phyloP scores from a whole-genome alignment of 2,113 vertebrate species.

The Microcebus ravelobensis region DNA sequence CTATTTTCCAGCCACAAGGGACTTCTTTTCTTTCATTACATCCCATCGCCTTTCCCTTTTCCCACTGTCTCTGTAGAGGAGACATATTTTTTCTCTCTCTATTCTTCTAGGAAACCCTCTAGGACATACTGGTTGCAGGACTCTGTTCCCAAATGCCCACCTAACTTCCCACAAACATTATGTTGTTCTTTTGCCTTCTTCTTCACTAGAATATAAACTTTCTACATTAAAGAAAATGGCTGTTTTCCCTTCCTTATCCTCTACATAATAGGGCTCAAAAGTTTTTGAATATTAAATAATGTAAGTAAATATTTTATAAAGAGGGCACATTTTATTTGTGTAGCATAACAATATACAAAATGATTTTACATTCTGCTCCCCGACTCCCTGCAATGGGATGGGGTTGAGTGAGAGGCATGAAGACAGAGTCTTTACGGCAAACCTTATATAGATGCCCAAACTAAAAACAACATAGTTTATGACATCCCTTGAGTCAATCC shows the following conservation, averaged over 20 bases:
- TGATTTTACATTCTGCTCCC: not conserved
- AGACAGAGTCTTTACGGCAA: not conserved
- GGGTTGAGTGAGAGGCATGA: not conserved
- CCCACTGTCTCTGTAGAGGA: not conserved
- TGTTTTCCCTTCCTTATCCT: not conserved
- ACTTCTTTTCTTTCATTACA: not conserved
- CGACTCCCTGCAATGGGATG: not conserved
- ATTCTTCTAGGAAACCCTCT: not conserved
- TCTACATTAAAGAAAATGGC: not conserved
- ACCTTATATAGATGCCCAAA: not conserved
- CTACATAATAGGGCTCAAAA: not conserved
- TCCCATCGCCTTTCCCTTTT: not conserved
- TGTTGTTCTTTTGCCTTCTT: not conserved
- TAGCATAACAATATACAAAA: not conserved
- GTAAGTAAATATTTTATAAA: not conserved
- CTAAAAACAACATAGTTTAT: not conserved
- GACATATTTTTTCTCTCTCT: not conserved
- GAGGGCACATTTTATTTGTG: not conserved
- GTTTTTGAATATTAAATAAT: not conserved
- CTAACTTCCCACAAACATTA: not conserved
- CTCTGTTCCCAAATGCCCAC: not conserved
- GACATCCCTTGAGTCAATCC: not conserved
- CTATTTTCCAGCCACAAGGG: not conserved
- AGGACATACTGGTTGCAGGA: not conserved
- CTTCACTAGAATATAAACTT: not conserved